phyloP scores from a whole-genome alignment of 2,797 vertebrate genomes.

The Myoxocephalus aenaeus region DNA sequence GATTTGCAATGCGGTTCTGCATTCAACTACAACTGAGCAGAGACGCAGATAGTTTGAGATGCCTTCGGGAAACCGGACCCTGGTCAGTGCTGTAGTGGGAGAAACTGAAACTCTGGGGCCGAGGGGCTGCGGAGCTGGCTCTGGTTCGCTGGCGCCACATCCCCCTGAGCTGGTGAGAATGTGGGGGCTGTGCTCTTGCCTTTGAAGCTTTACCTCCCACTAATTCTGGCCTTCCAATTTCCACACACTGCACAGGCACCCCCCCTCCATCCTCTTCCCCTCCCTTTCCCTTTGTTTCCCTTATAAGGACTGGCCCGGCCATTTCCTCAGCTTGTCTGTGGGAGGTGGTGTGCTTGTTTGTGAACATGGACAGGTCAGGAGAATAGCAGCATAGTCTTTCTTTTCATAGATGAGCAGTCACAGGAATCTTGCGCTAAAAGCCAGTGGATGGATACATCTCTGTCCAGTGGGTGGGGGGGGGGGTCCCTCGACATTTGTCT shows the following conservation, averaged over 20 bases:
- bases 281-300: slow-evolving; percentile 88
- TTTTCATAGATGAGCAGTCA: slow-evolving; percentile 67
- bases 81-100: slow-evolving; percentile 72
- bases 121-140: slow-evolving; percentile 82
- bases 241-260: slow-evolving; percentile 85
- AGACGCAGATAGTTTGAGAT: slow-evolving; percentile 61
- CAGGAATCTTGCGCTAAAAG: slow-evolving; percentile 58
- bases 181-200: slow-evolving; percentile 88
- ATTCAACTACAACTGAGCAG: slow-evolving; percentile 42
- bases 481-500: slow-evolving; percentile 28
- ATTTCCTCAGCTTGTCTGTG: slow-evolving; percentile 87
- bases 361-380: slow-evolving; percentile 81
- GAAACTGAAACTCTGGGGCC: slow-evolving; percentile 77
- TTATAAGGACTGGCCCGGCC: slow-evolving; percentile 88
- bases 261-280: slow-evolving; percentile 73
- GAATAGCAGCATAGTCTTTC: slow-evolving; percentile 68
- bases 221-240: slow-evolving; percentile 92
- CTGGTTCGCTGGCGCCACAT: slow-evolving; percentile 87
- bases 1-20: slow-evolving; percentile 36
- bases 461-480: slow-evolving; percentile 9
- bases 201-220: slow-evolving; percentile 92
- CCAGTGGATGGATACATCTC: slow-evolving; percentile 30
- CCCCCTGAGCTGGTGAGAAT: slow-evolving; percentile 89
- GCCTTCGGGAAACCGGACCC: slow-evolving; percentile 75
- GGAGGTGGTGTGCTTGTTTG: slow-evolving; percentile 80